A percentile compares a stretch with the other conserved stretches of the same genome.
phyloP scores from a whole-genome alignment of 2,888 invertebrate species.

The Chrysolina haemoptera region DNA sequence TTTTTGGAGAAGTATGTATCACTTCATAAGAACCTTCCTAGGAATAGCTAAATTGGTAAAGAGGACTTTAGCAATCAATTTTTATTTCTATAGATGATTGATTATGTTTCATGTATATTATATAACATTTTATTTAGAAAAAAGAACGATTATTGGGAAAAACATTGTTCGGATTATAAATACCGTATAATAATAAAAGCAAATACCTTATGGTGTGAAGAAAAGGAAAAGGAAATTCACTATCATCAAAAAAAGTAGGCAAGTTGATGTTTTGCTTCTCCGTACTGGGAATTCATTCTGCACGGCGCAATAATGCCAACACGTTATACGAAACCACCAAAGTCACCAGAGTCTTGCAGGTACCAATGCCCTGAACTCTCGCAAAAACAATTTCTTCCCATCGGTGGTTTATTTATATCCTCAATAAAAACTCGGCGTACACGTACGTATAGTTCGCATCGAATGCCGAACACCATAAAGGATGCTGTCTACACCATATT shows the following conservation, averaged over 20 bases:
- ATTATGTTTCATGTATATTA: too few relatives aligned
- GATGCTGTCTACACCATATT: slow-evolving; percentile 62
- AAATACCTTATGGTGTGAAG: too few relatives aligned
- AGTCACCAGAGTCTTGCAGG: slow-evolving; percentile 25
- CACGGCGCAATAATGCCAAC: not conserved
- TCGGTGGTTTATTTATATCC: slow-evolving; percentile 59
- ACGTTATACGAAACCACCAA: slow-evolving; percentile 3
- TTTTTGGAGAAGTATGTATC: too few relatives aligned
- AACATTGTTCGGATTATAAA: too few relatives aligned
- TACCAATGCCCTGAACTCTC: slow-evolving; percentile 41
- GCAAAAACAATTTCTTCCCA: slow-evolving; percentile 53
- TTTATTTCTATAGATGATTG: too few relatives aligned
- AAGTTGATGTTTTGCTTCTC: not conserved
- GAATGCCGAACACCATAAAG: slow-evolving; percentile 58
- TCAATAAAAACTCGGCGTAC: slow-evolving; percentile 58
- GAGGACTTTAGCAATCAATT: too few relatives aligned
- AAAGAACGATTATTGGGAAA: too few relatives aligned
- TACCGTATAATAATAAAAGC: too few relatives aligned
- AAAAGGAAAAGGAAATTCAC: not conserved
- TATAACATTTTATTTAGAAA: too few relatives aligned
- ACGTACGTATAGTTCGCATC: slow-evolving; percentile 53
- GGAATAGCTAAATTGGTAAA: too few relatives aligned
- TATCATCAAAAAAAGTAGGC: not conserved
- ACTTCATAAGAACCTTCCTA: too few relatives aligned
- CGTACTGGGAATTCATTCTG: not conserved